A percentile compares a stretch with the other conserved stretches of the same genome.
Evolutionary conservation across 2,113 vertebrate genomes (phyloP).

Genomic region (Glaucomys volans): DNA sequence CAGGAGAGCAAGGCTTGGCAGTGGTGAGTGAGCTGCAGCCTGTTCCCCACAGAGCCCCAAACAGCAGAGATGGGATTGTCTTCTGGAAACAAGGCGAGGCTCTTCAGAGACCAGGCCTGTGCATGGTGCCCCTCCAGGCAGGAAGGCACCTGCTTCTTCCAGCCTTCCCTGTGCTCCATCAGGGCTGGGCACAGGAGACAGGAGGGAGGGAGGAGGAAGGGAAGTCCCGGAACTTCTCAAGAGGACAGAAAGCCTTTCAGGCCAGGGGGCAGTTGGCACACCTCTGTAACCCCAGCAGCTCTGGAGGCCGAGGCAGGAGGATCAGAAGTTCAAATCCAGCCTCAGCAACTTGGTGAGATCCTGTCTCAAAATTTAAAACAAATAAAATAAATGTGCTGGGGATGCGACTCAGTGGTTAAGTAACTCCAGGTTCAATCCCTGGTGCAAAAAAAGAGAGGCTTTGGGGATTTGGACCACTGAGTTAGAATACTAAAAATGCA

Average conservation of each 20-base stretch:
- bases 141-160: not conserved
- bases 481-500: not conserved
- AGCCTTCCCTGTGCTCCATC: not conserved
- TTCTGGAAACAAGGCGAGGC: too few relatives aligned
- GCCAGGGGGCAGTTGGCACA: too few relatives aligned
- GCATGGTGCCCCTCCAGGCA: too few relatives aligned
- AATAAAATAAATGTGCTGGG: too few relatives aligned
- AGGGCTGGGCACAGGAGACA: accelerated
- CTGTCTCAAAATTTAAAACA: too few relatives aligned
- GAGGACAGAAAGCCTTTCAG: not conserved
- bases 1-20: not conserved
- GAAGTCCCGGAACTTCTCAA: not conserved
- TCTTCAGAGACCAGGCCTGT: not conserved
- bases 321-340: too few relatives aligned
- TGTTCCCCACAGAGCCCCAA: not conserved
- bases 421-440: too few relatives aligned
- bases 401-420: too few relatives aligned
- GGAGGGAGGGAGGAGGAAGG: not conserved
- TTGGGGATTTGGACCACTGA: not conserved
- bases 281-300: too few relatives aligned
- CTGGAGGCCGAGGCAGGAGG: too few relatives aligned
- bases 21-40: accelerated
- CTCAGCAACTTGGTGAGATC: too few relatives aligned
- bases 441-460: too few relatives aligned
- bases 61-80: accelerated